Evolutionary conservation across 2,113 vertebrate species (phyloP).

Genomic region (Brachionichthys hirsutus): DNA sequence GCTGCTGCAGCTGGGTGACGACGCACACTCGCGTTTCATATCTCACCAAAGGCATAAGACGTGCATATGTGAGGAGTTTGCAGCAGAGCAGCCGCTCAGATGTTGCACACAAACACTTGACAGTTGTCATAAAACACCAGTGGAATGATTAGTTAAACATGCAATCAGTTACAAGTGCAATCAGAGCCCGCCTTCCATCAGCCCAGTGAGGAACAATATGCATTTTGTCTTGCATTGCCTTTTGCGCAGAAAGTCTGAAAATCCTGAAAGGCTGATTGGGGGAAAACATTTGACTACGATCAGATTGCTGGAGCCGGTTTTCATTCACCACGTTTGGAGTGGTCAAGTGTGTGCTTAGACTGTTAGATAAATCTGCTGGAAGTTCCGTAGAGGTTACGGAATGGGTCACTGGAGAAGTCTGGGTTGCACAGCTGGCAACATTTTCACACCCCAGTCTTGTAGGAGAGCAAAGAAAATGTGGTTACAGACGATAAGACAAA

Average conservation of each 20-base stretch:
- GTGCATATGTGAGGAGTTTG: not conserved
- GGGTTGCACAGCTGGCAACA: conserved; percentile 50
- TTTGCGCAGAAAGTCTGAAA: not conserved
- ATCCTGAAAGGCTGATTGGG: conserved; percentile 17
- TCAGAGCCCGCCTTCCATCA: conserved; percentile 1
- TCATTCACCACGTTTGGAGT: conserved; percentile 22
- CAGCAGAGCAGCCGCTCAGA: conserved; percentile 13
- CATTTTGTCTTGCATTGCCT: not conserved
- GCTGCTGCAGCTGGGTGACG: conserved; percentile 47
- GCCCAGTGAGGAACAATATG: not conserved
- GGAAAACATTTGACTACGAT: not conserved
- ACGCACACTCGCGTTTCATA: not conserved
- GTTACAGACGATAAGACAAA: no score
- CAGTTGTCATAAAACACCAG: conserved; percentile 1
- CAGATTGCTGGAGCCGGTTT: conserved; percentile 21
- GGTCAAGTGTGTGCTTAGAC: conserved; percentile 24
- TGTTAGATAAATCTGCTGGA: conserved; percentile 41
- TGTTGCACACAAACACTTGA: conserved; percentile 9
- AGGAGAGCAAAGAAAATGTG: no score
- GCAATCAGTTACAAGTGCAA: conserved; percentile 5
- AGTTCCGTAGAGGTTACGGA: conserved; percentile 10
- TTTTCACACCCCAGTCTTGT: conserved; percentile 11
- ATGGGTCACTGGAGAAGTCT: conserved; percentile 21
- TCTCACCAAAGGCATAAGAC: not conserved
- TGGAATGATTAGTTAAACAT: conserved; percentile 15